Percentiles rank a stretch among this genome's conserved stretches.
phyloP scores from a whole-genome alignment of 2,888 invertebrate genomes.

The Drosophila tanythrix region DNA sequence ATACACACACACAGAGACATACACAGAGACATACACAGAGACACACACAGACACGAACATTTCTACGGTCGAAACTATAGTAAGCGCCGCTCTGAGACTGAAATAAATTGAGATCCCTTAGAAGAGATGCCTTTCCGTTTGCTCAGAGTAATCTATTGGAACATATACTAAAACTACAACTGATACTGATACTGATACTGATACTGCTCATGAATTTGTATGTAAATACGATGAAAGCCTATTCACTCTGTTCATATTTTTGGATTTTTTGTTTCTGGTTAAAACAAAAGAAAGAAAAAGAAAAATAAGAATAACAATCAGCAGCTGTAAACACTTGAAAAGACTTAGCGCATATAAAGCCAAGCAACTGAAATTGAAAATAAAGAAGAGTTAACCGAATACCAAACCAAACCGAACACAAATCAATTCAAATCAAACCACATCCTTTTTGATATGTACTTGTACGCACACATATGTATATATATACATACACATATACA shows the following conservation, averaged over 20 bases:
- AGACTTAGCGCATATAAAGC: conserved; percentile 57
- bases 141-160: conserved; percentile 32
- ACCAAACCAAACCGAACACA: conserved; percentile 11
- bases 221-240: conserved; percentile 15
- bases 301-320: conserved; percentile 26
- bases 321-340: conserved; percentile 47
- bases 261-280: conserved; percentile 11
- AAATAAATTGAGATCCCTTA: conserved; percentile 36
- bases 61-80: conserved; percentile 45
- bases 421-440: conserved; percentile 14
- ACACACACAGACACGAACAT: conserved; percentile 10
- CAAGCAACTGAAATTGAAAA: conserved; percentile 30
- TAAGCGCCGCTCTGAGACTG: conserved; percentile 59
- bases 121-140: conserved; percentile 37
- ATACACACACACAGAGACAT: neutral
- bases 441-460: conserved; percentile 24
- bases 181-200: conserved; percentile 8
- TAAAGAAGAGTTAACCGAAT: conserved; percentile 7
- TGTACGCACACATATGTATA: conserved; percentile 17
- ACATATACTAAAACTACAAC: conserved; percentile 25
- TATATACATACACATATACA: neutral
- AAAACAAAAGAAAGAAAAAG: neutral
- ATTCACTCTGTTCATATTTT: conserved; percentile 11
- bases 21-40: neutral
- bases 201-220: conserved; percentile 13